Conservation (phyloP, 30 jellyfish, hydroid and myxozoan species). For the Aurelia sp. region DNA sequence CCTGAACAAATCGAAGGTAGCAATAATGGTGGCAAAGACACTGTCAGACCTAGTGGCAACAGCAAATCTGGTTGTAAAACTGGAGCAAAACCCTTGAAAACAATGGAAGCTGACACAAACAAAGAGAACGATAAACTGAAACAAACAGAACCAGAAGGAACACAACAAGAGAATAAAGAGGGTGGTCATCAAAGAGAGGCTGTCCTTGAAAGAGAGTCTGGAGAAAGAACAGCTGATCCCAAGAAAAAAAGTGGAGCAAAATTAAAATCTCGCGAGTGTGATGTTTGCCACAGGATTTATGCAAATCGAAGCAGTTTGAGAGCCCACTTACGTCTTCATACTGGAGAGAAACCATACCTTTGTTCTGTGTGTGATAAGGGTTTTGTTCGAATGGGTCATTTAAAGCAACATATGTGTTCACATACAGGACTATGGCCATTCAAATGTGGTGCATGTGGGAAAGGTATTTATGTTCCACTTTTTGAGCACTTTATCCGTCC, state of each 20-base stretch:
- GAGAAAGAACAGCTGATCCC: not conserved
- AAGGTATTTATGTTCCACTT: constrained; percentile 1
- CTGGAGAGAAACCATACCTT: constrained; percentile 68
- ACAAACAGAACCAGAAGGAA: not conserved
- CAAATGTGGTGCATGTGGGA: constrained; percentile 72
- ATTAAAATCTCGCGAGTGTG: constrained; percentile 67
- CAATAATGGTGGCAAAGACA: too few relatives aligned
- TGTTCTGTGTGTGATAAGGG: constrained; percentile 59
- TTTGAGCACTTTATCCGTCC: not conserved
- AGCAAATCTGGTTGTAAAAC: too few relatives aligned
- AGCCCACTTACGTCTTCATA: constrained; percentile 60
- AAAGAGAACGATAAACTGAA: not conserved
- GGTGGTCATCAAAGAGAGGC: not conserved
- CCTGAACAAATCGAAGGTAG: too few relatives aligned
- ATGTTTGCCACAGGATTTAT: constrained; percentile 50
- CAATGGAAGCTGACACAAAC: not conserved
- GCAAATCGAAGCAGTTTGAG: constrained; percentile 60
- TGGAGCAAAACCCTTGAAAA: not conserved
- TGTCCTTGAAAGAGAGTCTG: constrained; percentile 3
- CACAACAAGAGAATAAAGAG: too few relatives aligned
- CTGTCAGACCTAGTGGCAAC: too few relatives aligned
- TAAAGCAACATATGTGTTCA: constrained; percentile 59
- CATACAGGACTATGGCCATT: constrained; percentile 78
- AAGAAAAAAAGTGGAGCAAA: constrained; percentile 11
- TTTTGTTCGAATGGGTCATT: constrained; percentile 57